Percentiles rank a stretch among this genome's conserved stretches.
phyloP scores from a whole-genome alignment of 2,888 invertebrate species.

The Mythimna pallens region DNA sequence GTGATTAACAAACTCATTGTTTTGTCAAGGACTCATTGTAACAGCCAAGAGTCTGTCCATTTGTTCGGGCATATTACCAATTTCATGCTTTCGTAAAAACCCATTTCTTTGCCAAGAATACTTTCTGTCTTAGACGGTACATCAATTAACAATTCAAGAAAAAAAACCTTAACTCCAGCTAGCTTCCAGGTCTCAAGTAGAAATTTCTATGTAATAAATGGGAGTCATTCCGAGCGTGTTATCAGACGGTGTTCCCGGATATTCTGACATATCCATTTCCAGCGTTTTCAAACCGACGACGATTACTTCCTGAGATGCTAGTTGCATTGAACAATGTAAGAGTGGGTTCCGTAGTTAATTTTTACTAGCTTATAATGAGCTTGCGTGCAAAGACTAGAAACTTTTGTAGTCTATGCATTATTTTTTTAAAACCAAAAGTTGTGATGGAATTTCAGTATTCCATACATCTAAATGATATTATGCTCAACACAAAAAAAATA shows the following conservation, averaged over 20 bases:
- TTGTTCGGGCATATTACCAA: not conserved
- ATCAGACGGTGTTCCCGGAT: conserved; percentile 68
- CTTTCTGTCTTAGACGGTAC: no score
- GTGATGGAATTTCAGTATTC: not conserved
- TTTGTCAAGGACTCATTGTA: conserved; percentile 8
- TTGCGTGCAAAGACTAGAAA: not conserved
- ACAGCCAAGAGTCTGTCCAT: not conserved
- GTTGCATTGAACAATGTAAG: conserved; percentile 10
- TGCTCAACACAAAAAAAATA: no score
- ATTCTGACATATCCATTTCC: conserved; percentile 68
- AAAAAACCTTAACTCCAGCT: not conserved
- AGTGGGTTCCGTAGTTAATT: conserved; percentile 35
- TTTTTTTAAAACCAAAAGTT: not conserved
- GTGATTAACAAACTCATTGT: not conserved
- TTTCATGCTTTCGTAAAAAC: not conserved
- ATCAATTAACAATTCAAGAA: no score
- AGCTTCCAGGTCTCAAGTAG: not conserved
- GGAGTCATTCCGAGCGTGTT: conserved; percentile 36
- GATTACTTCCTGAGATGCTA: conserved; percentile 57
- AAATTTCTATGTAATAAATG: conserved; percentile 6
- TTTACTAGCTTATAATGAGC: not conserved
- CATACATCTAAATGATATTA: not conserved
- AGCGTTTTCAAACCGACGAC: conserved; percentile 57
- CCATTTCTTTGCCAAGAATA: not conserved
- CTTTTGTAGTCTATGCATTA: not conserved